These are phyloP conservation scores for Amphipyra berbera DNA, from an alignment of 2,888 invertebrate genomes.

Conservation along the genomic window DNA sequence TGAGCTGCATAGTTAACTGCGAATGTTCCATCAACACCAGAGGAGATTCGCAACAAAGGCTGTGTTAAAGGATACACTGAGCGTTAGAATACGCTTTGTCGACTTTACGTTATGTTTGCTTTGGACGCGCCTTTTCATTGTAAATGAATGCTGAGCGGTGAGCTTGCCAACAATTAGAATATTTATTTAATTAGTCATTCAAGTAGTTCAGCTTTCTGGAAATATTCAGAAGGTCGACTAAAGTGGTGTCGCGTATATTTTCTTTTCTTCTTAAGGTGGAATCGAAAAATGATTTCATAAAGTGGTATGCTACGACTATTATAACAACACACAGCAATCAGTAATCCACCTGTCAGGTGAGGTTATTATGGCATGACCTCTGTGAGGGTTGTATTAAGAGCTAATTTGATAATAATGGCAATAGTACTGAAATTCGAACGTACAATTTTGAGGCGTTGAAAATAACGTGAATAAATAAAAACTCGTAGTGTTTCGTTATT, in stretches of 20 bases:
- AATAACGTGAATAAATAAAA: too few relatives aligned
- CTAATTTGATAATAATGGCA: too few relatives aligned
- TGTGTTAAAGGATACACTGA: slow-evolving; percentile 69
- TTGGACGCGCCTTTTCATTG: slow-evolving; percentile 65
- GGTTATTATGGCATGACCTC: too few relatives aligned
- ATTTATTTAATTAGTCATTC: slow-evolving; percentile 56
- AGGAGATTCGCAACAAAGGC: slow-evolving; percentile 74
- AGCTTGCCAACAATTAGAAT: slow-evolving; percentile 54
- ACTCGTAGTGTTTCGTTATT: too few relatives aligned
- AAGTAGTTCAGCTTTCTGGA: slow-evolving; percentile 20
- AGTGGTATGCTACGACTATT: too few relatives aligned
- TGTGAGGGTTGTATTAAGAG: too few relatives aligned
- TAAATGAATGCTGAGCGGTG: slow-evolving; percentile 49
- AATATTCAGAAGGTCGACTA: slow-evolving; percentile 22
- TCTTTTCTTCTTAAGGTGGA: too few relatives aligned
- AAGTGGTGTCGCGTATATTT: neutral
- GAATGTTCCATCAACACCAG: slow-evolving; percentile 72
- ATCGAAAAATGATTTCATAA: too few relatives aligned
- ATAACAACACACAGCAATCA: too few relatives aligned
- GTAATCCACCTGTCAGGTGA: too few relatives aligned
- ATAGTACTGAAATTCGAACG: too few relatives aligned
- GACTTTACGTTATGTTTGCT: slow-evolving; percentile 69
- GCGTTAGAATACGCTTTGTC: slow-evolving; percentile 76
- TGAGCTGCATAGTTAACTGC: slow-evolving; percentile 52
- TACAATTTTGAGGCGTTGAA: too few relatives aligned